phyloP scores from a whole-genome alignment of 2,113 vertebrate species.

The Cepphus grylle region DNA sequence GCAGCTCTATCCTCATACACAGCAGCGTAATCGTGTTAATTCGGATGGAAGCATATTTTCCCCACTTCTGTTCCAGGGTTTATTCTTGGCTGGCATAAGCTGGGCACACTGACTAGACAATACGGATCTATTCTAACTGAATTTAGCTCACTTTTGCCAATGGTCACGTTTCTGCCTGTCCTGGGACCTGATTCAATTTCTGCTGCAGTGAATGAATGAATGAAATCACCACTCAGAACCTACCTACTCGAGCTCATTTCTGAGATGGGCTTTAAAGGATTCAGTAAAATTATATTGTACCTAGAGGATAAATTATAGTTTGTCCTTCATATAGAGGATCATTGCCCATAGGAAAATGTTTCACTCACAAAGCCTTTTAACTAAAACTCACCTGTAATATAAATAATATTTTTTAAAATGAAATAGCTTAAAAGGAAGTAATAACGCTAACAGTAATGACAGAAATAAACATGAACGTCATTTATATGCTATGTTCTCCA shows the following conservation, averaged over 20 bases:
- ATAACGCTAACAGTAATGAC: background rate
- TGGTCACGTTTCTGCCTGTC: background rate
- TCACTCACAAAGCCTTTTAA: background rate
- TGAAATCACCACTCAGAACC: background rate
- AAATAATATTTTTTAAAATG: background rate
- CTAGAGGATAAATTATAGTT: background rate
- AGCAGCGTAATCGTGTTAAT: background rate
- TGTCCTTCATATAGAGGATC: background rate
- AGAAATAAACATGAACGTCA: background rate
- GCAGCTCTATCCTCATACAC: background rate
- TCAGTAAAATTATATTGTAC: background rate
- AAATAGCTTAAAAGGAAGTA: background rate
- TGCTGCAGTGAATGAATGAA: background rate
- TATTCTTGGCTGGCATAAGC: background rate
- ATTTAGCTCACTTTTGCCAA: background rate
- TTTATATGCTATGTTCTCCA: background rate
- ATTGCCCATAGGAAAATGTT: background rate
- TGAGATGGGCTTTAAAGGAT: background rate
- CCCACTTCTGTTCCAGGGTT: background rate
- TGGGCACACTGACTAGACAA: background rate
- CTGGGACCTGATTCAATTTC: conserved; percentile 10
- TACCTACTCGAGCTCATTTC: background rate
- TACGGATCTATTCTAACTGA: background rate
- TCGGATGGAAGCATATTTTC: background rate
- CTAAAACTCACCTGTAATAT: background rate